Percentiles rank a stretch among this genome's conserved stretches.
Evolutionary conservation across 1,140 invertebrate species (phyloP).

Genomic region (Sycobia sp.): DNA sequence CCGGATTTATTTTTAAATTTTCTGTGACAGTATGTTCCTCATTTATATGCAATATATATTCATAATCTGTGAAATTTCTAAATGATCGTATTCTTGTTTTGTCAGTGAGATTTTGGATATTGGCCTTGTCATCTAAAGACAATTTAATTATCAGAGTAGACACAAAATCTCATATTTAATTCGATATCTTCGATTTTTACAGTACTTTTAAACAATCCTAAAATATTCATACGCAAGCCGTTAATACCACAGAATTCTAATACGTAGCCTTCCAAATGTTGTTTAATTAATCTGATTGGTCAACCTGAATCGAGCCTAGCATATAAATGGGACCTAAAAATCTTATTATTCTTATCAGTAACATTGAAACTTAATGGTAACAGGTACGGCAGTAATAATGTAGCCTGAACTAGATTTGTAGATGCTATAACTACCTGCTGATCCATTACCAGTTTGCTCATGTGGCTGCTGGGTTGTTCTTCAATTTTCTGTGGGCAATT

Average conservation of each 20-base stretch:
- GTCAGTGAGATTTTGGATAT: background rate
- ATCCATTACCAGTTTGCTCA: no score
- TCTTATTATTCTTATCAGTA: background rate
- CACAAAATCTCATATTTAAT: conserved; percentile 22
- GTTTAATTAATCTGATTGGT: conserved; percentile 2
- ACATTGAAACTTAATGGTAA: background rate
- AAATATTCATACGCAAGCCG: background rate
- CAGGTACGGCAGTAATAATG: background rate
- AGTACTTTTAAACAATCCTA: conserved; percentile 53
- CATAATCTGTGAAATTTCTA: no score
- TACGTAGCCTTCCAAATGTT: background rate
- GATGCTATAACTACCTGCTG: no score
- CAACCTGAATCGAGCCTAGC: conserved; percentile 47
- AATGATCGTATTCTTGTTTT: background rate
- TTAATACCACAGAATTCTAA: background rate
- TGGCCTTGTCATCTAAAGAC: background rate
- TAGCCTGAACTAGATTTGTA: background rate
- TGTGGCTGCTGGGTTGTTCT: no score
- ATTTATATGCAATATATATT: no score
- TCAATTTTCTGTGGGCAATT: conserved; percentile 10
- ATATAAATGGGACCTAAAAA: background rate
- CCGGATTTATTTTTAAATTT: no score
- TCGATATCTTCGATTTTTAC: conserved; percentile 42
- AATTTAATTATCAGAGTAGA: background rate
- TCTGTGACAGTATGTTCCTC: no score